These are phyloP conservation scores for Bombus difficillimus DNA, from an alignment of 1,140 invertebrate species.

Conservation along the genomic window DNA sequence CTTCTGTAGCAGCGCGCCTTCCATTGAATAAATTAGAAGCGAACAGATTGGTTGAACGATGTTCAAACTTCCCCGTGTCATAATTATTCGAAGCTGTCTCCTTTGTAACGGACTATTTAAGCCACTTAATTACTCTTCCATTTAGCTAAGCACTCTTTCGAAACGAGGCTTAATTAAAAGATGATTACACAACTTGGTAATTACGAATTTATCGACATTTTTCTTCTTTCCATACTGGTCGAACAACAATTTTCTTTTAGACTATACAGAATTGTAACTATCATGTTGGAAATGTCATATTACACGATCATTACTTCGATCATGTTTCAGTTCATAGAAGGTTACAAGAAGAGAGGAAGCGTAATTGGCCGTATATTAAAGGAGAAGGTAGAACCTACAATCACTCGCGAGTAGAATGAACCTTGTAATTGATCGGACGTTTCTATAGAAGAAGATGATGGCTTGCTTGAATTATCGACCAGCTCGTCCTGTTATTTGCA, in stretches of 20 bases:
- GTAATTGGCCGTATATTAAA: slow-evolving; percentile 21
- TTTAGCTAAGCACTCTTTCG: background rate
- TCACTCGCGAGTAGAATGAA: slow-evolving; percentile 22
- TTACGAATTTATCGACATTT: background rate
- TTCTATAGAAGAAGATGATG: slow-evolving; percentile 11
- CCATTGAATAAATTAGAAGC: background rate
- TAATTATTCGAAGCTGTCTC: background rate
- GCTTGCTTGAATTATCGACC: slow-evolving; percentile 1
- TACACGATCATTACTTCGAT: background rate
- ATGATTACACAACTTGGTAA: background rate
- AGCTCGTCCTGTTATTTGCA: slow-evolving; percentile 10
- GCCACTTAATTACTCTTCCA: background rate
- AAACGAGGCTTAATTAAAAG: background rate
- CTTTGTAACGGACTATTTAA: background rate
- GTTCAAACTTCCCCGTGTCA: background rate
- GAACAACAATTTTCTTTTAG: background rate
- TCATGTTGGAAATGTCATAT: background rate
- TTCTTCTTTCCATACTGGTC: too few relatives aligned
- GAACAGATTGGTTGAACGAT: background rate
- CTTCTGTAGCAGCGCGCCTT: background rate
- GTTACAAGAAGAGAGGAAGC: background rate
- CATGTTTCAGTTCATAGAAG: background rate
- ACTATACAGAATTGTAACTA: background rate
- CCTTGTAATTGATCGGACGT: slow-evolving; percentile 39
- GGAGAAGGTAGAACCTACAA: slow-evolving; percentile 14